Evolutionary conservation across 92 coral and sea anemone species (phyloP), one percentile per base, ranked within the genome.

Genomic region (Heteractis magnifica): DNA sequence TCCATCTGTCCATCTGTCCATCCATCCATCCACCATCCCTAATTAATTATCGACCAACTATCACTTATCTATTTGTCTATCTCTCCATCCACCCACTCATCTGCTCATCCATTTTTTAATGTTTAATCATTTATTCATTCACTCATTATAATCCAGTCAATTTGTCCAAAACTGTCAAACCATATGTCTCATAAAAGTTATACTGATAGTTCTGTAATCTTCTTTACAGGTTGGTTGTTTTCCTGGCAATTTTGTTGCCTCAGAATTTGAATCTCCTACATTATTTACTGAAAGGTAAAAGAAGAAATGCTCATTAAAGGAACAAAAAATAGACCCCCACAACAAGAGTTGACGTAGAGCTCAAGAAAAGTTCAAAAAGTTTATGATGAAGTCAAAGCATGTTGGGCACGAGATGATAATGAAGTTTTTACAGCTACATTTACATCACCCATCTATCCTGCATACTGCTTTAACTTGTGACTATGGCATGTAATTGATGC

Each of bases 241-340:
- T 92, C 99, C 99, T 71, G 93, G 91, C 76, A 95, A 92, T 83
- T 90, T 90, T 90, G 97, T 94, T 44, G 93, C 78, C 65, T 92
- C 87, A 79, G 97, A 92, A 11, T 68, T 68, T 23, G 49, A 20
- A 23, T 75, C 89, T 10, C 56, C 88, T n/a, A 15, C 88, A 6
- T 13, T 64, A 14, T 19, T 64, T 6, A 59, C 56, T 75, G 86
- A 83, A 51, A 90, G 90, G 93, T 90, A 68, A 68, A 23, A 68
- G 49, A 68, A 68, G 21, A 20, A 18, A 62, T 62, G 5, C 19
- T 18, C 68, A 53, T 53, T 7, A 55, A 13, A 55, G 14, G 10
- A 3, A 55, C 0, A 55, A 55, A 55, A 8, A 8, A 8, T 55
- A 8, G 10, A 55, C 59, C 10, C 14, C 59, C 59, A 55, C 59